These are phyloP conservation scores for Xiphophorus birchmanni DNA, from an alignment of 2,797 vertebrate genomes.

Conservation along the genomic window DNA sequence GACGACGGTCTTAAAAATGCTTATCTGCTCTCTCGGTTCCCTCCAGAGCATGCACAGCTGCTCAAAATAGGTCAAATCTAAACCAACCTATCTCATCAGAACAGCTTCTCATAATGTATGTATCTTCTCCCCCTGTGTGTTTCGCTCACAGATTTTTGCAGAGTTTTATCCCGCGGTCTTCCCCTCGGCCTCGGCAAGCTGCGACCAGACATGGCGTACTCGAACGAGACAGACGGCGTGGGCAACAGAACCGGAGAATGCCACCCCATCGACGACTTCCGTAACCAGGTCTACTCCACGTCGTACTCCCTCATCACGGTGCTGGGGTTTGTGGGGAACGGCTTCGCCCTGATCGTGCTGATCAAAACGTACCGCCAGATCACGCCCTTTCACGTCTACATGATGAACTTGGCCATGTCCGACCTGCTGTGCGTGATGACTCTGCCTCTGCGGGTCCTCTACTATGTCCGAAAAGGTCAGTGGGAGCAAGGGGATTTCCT, in stretches of 20 bases:
- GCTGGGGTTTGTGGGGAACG: conserved; percentile 87
- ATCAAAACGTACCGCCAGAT: conserved; percentile 82
- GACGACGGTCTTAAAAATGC: neutral
- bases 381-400: conserved; percentile 91
- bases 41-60: neutral
- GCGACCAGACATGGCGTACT: conserved; percentile 34
- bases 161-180: neutral
- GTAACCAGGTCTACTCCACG: conserved; percentile 91
- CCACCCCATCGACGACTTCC: conserved; percentile 75
- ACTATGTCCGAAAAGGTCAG: conserved; percentile 87
- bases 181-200: conserved; percentile 22
- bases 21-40: conserved; percentile 8
- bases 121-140: neutral
- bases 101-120: neutral
- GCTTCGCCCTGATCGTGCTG: conserved; percentile 87
- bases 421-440: conserved; percentile 92
- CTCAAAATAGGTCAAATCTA: neutral
- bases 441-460: conserved; percentile 88
- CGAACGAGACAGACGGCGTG: conserved; percentile 11
- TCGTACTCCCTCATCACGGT: conserved; percentile 90
- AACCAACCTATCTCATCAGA: conserved; percentile 2
- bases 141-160: neutral
- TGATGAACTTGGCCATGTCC: conserved; percentile 91
- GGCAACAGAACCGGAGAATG: neutral
- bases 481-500: conserved; percentile 90